Evolutionary conservation across 1,140 invertebrate species (phyloP).

Genomic region (Plectrocnemia conspersa): DNA sequence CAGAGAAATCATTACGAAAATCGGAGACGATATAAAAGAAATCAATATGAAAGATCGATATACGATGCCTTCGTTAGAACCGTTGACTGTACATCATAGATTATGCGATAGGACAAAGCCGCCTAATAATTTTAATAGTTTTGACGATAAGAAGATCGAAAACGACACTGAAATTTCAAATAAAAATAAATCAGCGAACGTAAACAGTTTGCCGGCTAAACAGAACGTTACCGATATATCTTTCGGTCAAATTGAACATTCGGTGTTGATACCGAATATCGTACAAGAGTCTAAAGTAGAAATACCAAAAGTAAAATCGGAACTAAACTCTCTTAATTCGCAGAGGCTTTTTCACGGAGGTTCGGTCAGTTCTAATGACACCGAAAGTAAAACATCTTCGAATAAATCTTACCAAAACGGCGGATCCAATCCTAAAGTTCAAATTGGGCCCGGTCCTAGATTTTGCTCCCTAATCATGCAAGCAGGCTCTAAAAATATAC

Average conservation of each 20-base stretch:
- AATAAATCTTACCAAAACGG: constrained; percentile 30
- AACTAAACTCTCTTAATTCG: constrained; percentile 26
- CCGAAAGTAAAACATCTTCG: constrained; percentile 47
- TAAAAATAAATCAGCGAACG: constrained; percentile 32
- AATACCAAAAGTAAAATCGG: constrained; percentile 21
- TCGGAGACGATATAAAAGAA: constrained; percentile 40
- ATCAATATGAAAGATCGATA: constrained; percentile 40
- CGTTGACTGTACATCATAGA: constrained; percentile 54
- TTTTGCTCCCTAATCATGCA: constrained; percentile 69
- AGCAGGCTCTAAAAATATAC: constrained; percentile 69
- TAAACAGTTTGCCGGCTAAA: constrained; percentile 11
- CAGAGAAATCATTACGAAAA: constrained; percentile 37
- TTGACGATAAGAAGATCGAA: constrained; percentile 39
- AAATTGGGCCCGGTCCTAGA: constrained; percentile 57
- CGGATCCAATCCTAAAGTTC: constrained; percentile 39
- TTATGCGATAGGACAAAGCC: constrained; percentile 53
- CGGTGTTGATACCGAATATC: constrained; percentile 27
- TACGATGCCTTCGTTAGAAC: constrained; percentile 46
- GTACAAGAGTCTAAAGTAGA: constrained; percentile 18
- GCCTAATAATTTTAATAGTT: constrained; percentile 41
- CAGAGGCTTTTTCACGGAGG: constrained; percentile 37
- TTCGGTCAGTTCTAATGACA: constrained; percentile 48
- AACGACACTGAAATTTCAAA: constrained; percentile 36
- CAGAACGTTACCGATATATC: constrained; percentile 22
- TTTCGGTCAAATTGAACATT: constrained; percentile 31